Evolutionary conservation across 2,113 vertebrate species (phyloP), one percentile per base, ranked within the genome.

Genomic region (Connochaetes taurinus): DNA sequence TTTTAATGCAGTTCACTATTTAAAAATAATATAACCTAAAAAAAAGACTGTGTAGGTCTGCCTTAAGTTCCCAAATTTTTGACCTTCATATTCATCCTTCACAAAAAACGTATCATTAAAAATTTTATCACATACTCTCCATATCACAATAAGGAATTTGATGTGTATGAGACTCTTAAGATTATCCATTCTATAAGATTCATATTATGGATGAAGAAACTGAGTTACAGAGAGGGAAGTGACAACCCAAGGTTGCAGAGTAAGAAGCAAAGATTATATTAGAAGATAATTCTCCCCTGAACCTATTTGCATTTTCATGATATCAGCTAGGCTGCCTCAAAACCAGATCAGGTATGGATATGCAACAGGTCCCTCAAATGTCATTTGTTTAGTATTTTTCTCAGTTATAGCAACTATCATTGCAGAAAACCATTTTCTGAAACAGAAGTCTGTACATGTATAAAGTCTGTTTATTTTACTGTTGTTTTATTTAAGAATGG

Each of bases 401-500:
- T 53, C 15, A 50, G 27, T 23, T 33, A 21, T 33, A 64, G 55
- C 33, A 92, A 92, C 19, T 21, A 50, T 74, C 58, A 83, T 60
- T 85, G 33, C n/a, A 93, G 53, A 92, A 82, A 82, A 50, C 3
- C 5, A 76, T 3, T 36, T 88, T 84, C 71, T 88, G 47, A 97
- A 96, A 95, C 12, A 64, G 14, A 92, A 87, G 94, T 89, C 36
- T 62, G 47, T 80, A 83, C 17, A 27, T 14, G 5, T 67, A 83
- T 40, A 85, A 97, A 86, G 85, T 60, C 31, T 85, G 16, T 82
- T 95, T 55, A 96, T 92, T 95, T 95, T 71, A 17, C 43, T 91
- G 5, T 31, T 86, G 4, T 83, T 95, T 91, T 52, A 95, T 95
- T 97, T 91, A 95, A 97, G 97, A 96, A 94, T 96, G 23, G 15